Percentiles rank a stretch among this genome's conserved stretches.
Conservation (phyloP, 2,113 vertebrate genomes). For the Ictalurus furcatus region DNA sequence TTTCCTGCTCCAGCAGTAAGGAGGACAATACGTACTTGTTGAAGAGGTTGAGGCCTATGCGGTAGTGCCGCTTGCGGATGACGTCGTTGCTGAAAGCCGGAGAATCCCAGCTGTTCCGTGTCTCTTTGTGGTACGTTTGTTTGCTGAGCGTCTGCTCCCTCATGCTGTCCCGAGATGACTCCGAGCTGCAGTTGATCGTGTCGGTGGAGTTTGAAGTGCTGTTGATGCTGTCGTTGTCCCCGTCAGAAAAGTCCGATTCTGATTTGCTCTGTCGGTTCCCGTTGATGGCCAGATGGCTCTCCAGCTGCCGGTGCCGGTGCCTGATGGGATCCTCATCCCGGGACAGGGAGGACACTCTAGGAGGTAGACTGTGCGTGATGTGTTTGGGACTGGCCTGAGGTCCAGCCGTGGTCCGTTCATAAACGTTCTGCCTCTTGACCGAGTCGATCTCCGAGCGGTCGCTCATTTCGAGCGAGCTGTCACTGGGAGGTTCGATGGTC, state of each 20-base stretch:
- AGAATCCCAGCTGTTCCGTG: conserved; percentile 98
- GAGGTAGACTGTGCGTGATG: conserved; percentile 79
- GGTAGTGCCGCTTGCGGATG: conserved; percentile 94
- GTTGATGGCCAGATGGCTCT: conserved; percentile 90
- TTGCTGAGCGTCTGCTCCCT: conserved; percentile 94
- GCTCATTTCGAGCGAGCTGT: conserved; percentile 89
- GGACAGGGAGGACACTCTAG: conserved; percentile 71
- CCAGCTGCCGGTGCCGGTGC: conserved; percentile 83
- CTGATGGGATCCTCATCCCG: conserved; percentile 85
- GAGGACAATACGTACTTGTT: conserved; percentile 87
- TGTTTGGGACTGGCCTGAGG: conserved; percentile 88
- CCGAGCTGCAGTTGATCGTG: conserved; percentile 97
- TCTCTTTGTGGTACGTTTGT: conserved; percentile 98
- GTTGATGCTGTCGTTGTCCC: conserved; percentile 97
- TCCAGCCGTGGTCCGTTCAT: conserved; percentile 78
- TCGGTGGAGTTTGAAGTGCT: conserved; percentile 99
- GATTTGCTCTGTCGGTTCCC: conserved; percentile 95
- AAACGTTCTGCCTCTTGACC: conserved; percentile 79
- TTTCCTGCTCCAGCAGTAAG: background rate
- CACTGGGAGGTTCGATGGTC: conserved; percentile 92
- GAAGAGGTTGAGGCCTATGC: conserved; percentile 97
- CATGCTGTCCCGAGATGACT: conserved; percentile 92
- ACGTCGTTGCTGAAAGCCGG: conserved; percentile 97
- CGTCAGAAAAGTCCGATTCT: conserved; percentile 94
- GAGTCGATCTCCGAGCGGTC: conserved; percentile 87